These are phyloP conservation scores for Trogon melanurus DNA, from an alignment of 2,113 vertebrate genomes.

Conservation along the genomic window DNA sequence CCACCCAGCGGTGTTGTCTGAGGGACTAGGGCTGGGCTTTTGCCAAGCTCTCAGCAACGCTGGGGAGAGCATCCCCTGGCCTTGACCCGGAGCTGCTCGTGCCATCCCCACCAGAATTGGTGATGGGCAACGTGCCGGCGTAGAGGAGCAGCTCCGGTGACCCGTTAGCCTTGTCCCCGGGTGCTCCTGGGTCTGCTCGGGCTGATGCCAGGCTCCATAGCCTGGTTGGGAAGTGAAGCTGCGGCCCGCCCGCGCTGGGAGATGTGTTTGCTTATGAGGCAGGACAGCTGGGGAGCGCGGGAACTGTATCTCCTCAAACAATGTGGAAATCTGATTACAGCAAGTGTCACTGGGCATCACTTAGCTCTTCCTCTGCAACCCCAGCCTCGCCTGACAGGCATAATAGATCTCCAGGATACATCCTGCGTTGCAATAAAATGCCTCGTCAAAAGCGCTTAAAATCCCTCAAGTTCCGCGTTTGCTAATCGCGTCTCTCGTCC, in stretches of 20 bases:
- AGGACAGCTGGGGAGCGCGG: constrained; percentile 51
- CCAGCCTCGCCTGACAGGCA: constrained; percentile 63
- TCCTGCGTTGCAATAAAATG: constrained; percentile 53
- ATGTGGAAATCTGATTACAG: constrained; percentile 67
- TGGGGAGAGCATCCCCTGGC: neutral
- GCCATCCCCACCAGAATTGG: fast-evolving
- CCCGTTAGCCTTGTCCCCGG: neutral
- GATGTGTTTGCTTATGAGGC: constrained; percentile 50
- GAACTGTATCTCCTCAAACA: constrained; percentile 55
- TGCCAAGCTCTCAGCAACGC: neutral
- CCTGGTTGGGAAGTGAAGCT: neutral
- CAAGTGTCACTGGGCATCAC: constrained; percentile 39
- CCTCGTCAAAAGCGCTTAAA: constrained; percentile 67
- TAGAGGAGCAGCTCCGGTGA: neutral
- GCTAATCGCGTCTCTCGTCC: constrained; percentile 36
- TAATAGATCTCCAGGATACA: constrained; percentile 62
- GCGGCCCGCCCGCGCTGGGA: neutral
- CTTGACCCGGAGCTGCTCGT: fast-evolving
- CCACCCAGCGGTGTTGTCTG: neutral
- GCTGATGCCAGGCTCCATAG: neutral
- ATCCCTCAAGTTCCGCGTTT: constrained; percentile 34
- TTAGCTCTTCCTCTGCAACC: constrained; percentile 55
- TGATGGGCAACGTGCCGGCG: neutral
- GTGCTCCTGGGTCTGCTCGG: fast-evolving
- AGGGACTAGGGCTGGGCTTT: neutral